Evolutionary conservation across 2,797 vertebrate species (phyloP), one percentile per base, ranked within the genome.

Genomic region (Champsocephalus esox): DNA sequence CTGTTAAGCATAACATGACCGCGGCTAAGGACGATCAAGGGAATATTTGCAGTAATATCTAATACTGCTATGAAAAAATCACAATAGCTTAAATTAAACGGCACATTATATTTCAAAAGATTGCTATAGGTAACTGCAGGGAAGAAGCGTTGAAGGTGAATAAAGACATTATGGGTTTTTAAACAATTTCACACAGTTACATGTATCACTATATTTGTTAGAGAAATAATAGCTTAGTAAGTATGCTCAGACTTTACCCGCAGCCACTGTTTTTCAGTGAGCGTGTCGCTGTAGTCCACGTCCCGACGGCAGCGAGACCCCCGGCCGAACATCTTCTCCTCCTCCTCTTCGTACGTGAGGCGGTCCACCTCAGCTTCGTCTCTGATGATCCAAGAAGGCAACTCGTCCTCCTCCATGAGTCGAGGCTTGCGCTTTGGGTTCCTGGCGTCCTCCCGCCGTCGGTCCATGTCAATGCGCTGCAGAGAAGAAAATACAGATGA

Each of bases 211-310:
- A 41, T 4, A 1, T 61, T 34, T 74, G 9, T 1, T 6, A 38
- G 5, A n/a, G 28, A 70, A 61, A 49, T 58, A 45, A 73, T 6
- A n/a, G 24, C 45, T 3, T 46, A 19, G 38, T 4, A 24, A 2
- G 12, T 24, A 3, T 9, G 2, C n/a, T 17, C 17, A 3, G 46
- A 57, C 28, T 69, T 90, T 96, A 99, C 98, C 96, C 97, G 91
- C 9, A 99, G 94, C 98, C 98, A 99, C 82, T 99, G 98, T 60
- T 99, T 99, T 81, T 99, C 98, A 0, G 98, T 99, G 83, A 99
- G 95, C 1, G 98, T 89, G 46, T 99, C 98, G 0, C 98, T 98
- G 92, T 99, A 99, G 91, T 99, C 98, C 60, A 99, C 98, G 19
- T 99, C 98, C 10, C 97, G 95, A 41, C 98, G 97, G 5, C 96